These are phyloP conservation scores for Eristalinus sepulchralis DNA, from an alignment of 2,888 invertebrate species.

Conservation along the genomic window DNA sequence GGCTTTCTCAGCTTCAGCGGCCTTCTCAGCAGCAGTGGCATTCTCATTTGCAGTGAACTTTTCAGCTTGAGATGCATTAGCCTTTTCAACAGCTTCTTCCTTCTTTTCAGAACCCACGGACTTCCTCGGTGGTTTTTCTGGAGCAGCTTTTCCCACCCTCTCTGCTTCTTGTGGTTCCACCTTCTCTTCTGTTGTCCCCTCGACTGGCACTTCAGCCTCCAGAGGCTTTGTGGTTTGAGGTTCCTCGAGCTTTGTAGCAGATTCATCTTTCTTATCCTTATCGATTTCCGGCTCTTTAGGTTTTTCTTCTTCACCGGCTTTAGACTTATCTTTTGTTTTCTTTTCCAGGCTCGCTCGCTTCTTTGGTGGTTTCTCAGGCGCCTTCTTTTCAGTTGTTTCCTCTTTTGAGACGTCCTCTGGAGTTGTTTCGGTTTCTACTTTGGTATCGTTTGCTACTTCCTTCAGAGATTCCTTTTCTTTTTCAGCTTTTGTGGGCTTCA, in stretches of 20 bases:
- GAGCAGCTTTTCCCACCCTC: background rate
- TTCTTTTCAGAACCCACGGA: background rate
- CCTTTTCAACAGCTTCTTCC: background rate
- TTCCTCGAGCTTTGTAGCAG: background rate
- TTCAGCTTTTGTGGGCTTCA: background rate
- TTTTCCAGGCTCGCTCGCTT: background rate
- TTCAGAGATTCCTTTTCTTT: background rate
- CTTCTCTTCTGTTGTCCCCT: conserved; percentile 72
- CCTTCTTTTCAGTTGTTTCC: background rate
- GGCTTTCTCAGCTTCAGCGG: conserved; percentile 26
- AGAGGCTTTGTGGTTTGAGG: background rate
- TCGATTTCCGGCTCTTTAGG: conserved; percentile 21
- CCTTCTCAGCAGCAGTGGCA: conserved; percentile 58
- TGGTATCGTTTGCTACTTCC: background rate
- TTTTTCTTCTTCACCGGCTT: conserved; percentile 31
- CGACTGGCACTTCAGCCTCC: conserved; percentile 6
- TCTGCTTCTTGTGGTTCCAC: conserved; percentile 22
- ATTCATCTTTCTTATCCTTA: background rate
- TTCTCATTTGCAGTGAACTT: background rate
- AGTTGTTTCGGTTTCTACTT: background rate
- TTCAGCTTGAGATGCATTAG: background rate
- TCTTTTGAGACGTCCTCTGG: background rate
- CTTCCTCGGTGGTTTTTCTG: background rate
- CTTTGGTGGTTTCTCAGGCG: background rate
- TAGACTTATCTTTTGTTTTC: conserved; percentile 28